Evolutionary conservation across 2,888 invertebrate genomes (phyloP).

Genomic region (Macaria notata): DNA sequence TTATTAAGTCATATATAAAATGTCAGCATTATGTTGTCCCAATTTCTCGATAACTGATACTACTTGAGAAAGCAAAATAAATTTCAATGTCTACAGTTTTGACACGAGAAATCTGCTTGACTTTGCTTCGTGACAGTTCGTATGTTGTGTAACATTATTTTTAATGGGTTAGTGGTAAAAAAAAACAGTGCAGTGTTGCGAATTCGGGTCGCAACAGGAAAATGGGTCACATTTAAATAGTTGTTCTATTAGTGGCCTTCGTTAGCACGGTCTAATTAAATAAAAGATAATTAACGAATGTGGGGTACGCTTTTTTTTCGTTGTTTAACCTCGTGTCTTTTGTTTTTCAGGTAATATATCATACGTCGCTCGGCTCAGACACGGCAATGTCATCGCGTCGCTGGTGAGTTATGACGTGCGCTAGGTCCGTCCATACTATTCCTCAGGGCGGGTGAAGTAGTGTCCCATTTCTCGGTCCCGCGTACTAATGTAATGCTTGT

Average conservation of each 20-base stretch:
- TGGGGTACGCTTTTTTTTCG: slow-evolving; percentile 45
- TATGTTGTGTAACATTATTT: slow-evolving; percentile 66
- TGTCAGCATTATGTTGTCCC: slow-evolving; percentile 24
- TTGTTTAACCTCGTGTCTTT: slow-evolving; percentile 53
- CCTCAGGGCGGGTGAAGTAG: slow-evolving; percentile 37
- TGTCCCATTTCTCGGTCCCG: slow-evolving; percentile 50
- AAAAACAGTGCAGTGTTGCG: slow-evolving; percentile 64
- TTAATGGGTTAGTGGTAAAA: slow-evolving; percentile 61
- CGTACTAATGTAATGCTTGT: slow-evolving; percentile 51
- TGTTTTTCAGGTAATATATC: slow-evolving; percentile 68
- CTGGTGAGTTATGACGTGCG: slow-evolving; percentile 36
- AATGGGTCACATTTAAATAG: slow-evolving; percentile 74
- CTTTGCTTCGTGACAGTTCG: slow-evolving; percentile 63
- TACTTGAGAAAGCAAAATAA: slow-evolving; percentile 51
- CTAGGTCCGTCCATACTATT: slow-evolving; percentile 42
- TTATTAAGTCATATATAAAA: slow-evolving; percentile 26
- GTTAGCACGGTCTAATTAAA: slow-evolving; percentile 76
- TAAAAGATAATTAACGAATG: slow-evolving; percentile 49
- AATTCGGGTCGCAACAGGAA: slow-evolving; percentile 70
- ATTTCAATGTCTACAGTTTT: slow-evolving; percentile 55
- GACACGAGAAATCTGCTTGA: slow-evolving; percentile 59
- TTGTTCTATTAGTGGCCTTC: slow-evolving; percentile 61
- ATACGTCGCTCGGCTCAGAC: slow-evolving; percentile 35
- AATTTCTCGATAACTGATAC: slow-evolving; percentile 45
- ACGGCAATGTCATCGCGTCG: slow-evolving; percentile 22